Evolutionary conservation across 2,888 invertebrate species (phyloP).

Genomic region (Choreutis nemorana): DNA sequence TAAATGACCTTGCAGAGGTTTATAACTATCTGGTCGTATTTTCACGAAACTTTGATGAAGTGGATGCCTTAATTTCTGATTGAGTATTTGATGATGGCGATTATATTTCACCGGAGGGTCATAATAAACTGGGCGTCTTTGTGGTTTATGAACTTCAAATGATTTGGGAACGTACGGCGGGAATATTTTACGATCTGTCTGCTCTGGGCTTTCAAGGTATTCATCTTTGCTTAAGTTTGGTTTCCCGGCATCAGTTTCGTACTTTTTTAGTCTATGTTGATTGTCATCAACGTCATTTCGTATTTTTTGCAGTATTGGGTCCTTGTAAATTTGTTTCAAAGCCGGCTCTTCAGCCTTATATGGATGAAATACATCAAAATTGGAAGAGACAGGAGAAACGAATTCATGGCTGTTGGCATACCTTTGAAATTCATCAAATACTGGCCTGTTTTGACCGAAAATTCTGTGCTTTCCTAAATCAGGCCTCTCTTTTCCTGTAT

Average conservation of each 20-base stretch:
- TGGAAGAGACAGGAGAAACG: conserved; percentile 27
- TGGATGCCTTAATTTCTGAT: conserved; percentile 47
- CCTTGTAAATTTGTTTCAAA: conserved; percentile 38
- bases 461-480: conserved; percentile 39
- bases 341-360: conserved; percentile 46
- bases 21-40: conserved; percentile 47
- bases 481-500: conserved; percentile 29
- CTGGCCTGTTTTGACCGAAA: conserved; percentile 21
- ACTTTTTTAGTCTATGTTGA: conserved; percentile 33
- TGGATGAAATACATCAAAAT: conserved; percentile 51
- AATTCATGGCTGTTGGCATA: conserved; percentile 26
- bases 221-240: conserved; percentile 35
- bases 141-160: conserved; percentile 46
- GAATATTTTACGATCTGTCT: conserved; percentile 36
- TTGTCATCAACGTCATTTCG: conserved; percentile 34
- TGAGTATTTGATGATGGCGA: conserved; percentile 32
- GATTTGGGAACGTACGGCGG: conserved; percentile 35
- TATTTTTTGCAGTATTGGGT: conserved; percentile 41
- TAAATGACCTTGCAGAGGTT: conserved; percentile 46
- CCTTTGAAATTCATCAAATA: conserved; percentile 31
- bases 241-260: conserved; percentile 41
- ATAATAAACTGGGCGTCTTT: conserved; percentile 47
- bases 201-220: conserved; percentile 40
- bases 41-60: conserved; percentile 48
- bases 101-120: conserved; percentile 19